phyloP scores from a whole-genome alignment of 2,888 invertebrate genomes.

The Ophonus ardosiacus region DNA sequence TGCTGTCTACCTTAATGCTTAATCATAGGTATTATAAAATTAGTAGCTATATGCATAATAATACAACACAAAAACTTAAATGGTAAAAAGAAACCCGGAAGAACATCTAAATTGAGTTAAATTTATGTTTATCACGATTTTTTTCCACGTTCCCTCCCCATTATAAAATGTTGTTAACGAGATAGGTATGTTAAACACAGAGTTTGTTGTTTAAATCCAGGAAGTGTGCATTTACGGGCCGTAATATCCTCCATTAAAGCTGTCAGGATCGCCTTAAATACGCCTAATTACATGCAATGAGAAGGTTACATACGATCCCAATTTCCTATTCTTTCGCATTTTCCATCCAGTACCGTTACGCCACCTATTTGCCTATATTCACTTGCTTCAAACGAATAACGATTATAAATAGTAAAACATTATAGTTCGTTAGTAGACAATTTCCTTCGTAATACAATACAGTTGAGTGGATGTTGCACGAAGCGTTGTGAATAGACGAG shows the following conservation, averaged over 20 bases:
- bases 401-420: constrained; percentile 50
- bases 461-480: constrained; percentile 18
- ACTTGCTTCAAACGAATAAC: not conserved
- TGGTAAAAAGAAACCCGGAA: not conserved
- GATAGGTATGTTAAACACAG: not conserved
- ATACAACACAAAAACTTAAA: not conserved
- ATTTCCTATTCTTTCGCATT: constrained; percentile 28
- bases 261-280: not conserved
- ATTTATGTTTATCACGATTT: not conserved
- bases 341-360: not conserved
- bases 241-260: not conserved
- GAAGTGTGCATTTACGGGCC: not conserved
- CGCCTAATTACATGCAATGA: not conserved
- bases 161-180: not conserved
- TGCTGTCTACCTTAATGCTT: too few relatives aligned
- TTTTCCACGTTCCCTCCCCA: not conserved
- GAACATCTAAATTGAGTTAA: not conserved
- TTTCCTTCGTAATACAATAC: constrained; percentile 14
- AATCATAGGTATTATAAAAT: not conserved
- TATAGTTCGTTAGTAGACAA: constrained; percentile 41
- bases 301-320: not conserved
- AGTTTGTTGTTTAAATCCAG: not conserved
- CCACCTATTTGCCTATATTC: constrained; percentile 20
- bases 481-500: constrained; percentile 68
- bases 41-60: not conserved